Evolutionary conservation across 1,140 invertebrate species (phyloP).

Genomic region (Eupeodes corollae): DNA sequence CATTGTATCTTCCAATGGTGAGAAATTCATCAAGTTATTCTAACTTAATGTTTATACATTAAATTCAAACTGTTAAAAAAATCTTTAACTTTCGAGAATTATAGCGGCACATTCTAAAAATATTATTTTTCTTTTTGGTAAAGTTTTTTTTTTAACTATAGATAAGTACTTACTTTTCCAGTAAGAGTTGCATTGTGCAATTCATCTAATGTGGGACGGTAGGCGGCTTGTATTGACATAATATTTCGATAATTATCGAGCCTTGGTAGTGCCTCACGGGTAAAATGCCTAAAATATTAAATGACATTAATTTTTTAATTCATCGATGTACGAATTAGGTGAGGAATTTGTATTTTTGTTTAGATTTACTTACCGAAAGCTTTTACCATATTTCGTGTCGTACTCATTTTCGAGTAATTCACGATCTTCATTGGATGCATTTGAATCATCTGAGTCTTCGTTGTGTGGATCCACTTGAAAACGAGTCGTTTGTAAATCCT

Average conservation of each 20-base stretch:
- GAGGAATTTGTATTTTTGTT: background rate
- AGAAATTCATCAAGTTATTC: too few species aligned
- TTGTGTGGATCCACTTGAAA: slow-evolving; percentile 42
- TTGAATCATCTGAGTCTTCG: slow-evolving; percentile 38
- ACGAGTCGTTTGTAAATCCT: slow-evolving; percentile 44
- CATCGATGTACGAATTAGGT: too few species aligned
- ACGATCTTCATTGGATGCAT: slow-evolving; percentile 42
- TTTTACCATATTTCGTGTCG: slow-evolving; percentile 68
- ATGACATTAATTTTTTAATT: background rate
- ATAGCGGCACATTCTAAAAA: background rate
- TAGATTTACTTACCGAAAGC: slow-evolving; percentile 48
- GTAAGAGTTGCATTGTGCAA: slow-evolving; percentile 76
- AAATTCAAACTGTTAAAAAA: too few species aligned
- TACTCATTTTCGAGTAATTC: slow-evolving; percentile 47
- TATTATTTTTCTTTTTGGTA: background rate
- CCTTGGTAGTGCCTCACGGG: slow-evolving; percentile 78
- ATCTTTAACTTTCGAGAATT: too few species aligned
- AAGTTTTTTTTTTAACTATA: background rate
- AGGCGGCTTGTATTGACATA: slow-evolving; percentile 78
- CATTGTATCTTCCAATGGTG: too few species aligned
- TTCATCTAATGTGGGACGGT: slow-evolving; percentile 83
- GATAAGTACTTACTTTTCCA: slow-evolving; percentile 50
- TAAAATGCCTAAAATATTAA: slow-evolving; percentile 59
- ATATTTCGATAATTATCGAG: slow-evolving; percentile 92
- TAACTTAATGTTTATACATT: too few species aligned